These are phyloP conservation scores for Synanthedon formicaeformis DNA, from an alignment of 2,888 invertebrate species.

Conservation along the genomic window DNA sequence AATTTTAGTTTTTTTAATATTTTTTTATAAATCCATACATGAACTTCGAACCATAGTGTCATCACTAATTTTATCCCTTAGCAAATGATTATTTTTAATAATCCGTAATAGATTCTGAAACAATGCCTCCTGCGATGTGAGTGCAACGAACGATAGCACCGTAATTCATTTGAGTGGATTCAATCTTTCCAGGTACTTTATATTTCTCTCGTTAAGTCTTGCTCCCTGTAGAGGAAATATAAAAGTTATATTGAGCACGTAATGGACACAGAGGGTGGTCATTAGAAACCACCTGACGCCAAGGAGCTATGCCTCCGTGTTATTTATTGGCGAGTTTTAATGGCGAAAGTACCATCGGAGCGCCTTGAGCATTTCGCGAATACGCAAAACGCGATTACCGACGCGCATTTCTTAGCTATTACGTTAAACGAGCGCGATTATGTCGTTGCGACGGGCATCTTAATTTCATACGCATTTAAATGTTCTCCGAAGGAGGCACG, in stretches of 20 bases:
- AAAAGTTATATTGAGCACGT: background rate
- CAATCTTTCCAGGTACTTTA: no score
- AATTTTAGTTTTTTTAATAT: no score
- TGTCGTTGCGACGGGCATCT: slow-evolving; percentile 49
- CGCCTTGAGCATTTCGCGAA: slow-evolving; percentile 51
- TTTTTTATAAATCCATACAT: no score
- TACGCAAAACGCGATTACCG: slow-evolving; percentile 48
- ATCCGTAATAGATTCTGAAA: no score
- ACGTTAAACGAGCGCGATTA: slow-evolving; percentile 55
- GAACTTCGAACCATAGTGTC: no score
- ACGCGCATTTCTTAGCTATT: slow-evolving; percentile 49
- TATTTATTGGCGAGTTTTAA: slow-evolving; percentile 45
- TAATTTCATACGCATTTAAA: slow-evolving; percentile 50
- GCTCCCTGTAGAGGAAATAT: background rate
- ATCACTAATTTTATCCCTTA: no score
- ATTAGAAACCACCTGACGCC: slow-evolving; percentile 31
- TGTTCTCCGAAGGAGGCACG: slow-evolving; percentile 36
- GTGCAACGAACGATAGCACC: no score
- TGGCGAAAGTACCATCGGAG: slow-evolving; percentile 34
- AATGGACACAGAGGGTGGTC: slow-evolving; percentile 27
- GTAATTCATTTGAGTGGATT: no score
- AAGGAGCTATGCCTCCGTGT: slow-evolving; percentile 24
- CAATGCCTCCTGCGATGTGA: no score
- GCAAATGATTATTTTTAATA: no score
- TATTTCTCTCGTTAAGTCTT: background rate